Evolutionary conservation across 2,113 vertebrate genomes (phyloP).

Genomic region (Aegithalos caudatus): DNA sequence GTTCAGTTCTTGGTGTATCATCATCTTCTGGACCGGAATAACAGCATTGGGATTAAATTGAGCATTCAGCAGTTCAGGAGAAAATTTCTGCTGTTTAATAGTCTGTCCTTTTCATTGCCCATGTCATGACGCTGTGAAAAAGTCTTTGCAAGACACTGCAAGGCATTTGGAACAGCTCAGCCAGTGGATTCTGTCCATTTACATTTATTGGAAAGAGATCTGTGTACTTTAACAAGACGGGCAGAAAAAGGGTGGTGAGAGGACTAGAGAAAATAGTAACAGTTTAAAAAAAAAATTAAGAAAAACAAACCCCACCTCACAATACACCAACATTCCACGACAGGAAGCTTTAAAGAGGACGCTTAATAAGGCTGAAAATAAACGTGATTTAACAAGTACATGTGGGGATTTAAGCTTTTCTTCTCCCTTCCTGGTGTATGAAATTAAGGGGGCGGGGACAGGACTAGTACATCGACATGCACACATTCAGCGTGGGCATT

Average conservation of each 20-base stretch:
- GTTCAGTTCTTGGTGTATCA: neutral
- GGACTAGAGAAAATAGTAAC: neutral
- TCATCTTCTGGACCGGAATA: neutral
- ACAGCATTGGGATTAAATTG: neutral
- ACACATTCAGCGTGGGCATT: accelerated
- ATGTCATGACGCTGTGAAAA: too few relatives aligned
- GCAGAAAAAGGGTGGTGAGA: neutral
- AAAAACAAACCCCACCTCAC: accelerated
- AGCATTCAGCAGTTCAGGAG: neutral
- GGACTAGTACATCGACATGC: accelerated
- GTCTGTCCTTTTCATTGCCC: neutral
- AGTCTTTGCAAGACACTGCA: neutral
- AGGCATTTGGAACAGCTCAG: neutral
- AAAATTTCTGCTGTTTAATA: neutral
- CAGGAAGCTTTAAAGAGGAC: neutral
- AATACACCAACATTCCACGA: neutral
- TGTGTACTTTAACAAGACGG: neutral
- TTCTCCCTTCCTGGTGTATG: neutral
- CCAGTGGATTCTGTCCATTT: accelerated
- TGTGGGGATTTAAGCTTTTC: neutral
- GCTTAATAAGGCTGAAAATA: neutral
- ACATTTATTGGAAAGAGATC: neutral
- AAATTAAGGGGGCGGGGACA: neutral
- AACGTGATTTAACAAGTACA: accelerated
- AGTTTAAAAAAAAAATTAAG: too few relatives aligned